Base-by-base conservation (phyloP, 2,888 invertebrate species). In the Drosophila leonis region DNA sequence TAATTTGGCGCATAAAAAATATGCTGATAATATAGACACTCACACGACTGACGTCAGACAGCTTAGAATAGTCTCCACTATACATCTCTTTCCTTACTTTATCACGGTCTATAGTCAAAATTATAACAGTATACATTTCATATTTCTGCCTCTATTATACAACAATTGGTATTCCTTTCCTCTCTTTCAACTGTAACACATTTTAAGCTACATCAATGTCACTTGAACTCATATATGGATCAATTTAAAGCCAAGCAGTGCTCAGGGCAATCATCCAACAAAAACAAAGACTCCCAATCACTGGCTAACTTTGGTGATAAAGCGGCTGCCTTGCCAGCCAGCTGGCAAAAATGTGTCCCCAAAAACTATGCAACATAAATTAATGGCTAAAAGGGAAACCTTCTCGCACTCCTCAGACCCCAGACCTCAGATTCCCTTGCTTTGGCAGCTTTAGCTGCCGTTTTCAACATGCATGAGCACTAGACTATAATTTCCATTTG, bases 401-500 rank as follows among this genome's bases (percentile, higher is more conserved):
- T 35, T 15, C 20, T 20, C 41, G 35, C 27, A 18, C 27, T 8
- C 31, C 41, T 48, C 49, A 12, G 49, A 29, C 20, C 51, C 10
- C 10, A 29, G 29, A 9, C 1, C 18, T 15, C 24, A 15, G 15
- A 15, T 1, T 10, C 41, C 8, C 39, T 4, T 8, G 12, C 44
- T 39, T 63, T 62, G 64, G 44, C 59, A 56, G 55, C 62, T 20
- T 48, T 29, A 27, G 59, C 77, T 65, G 65, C 44, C 62, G 49
- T 18, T 54, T 59, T 60, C 72, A 52, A 69, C 81, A 81, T 80
- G 78, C 72, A 77, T 80, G 75, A 71, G 69, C 83, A 88, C 86
- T 72, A 83, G 88, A 88, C 81, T 84, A 86, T 88, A 88, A 88
- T 84, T 84, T 88, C 78, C 83, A 83, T 86, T 88, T 88, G 71